Percentiles rank a stretch among this genome's conserved stretches.
Conservation (phyloP, 2,113 vertebrate genomes). For the Corythoichthys intestinalis region DNA sequence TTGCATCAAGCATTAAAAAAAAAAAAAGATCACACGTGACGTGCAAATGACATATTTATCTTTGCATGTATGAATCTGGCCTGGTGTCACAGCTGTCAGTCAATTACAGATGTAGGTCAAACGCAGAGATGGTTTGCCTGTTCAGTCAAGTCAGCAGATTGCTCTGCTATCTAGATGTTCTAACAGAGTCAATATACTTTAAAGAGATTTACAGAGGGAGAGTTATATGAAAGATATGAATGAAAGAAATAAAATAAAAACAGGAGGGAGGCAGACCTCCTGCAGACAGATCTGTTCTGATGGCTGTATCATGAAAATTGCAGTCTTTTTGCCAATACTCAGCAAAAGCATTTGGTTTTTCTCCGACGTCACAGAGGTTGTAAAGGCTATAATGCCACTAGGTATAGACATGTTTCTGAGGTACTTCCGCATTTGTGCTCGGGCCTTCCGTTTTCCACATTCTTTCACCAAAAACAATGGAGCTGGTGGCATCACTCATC, state of each 20-base stretch:
- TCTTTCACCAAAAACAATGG: too few relatives aligned
- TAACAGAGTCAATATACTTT: slow-evolving; percentile 5
- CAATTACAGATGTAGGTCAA: slow-evolving; percentile 45
- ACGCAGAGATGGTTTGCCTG: slow-evolving; percentile 19
- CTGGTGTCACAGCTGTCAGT: slow-evolving; percentile 38
- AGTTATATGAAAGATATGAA: not conserved
- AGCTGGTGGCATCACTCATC: too few relatives aligned
- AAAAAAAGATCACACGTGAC: slow-evolving; percentile 11
- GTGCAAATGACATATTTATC: slow-evolving; percentile 10
- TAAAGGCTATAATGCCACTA: not conserved
- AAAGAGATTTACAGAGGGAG: not conserved
- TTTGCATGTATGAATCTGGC: slow-evolving; percentile 9
- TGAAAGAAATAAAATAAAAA: not conserved
- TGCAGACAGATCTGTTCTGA: not conserved
- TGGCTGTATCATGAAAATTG: slow-evolving; percentile 16
- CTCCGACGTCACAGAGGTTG: not conserved
- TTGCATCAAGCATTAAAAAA: slow-evolving; percentile 6
- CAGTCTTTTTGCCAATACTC: not conserved
- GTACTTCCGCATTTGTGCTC: too few relatives aligned
- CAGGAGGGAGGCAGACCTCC: not conserved
- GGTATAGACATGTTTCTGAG: too few relatives aligned
- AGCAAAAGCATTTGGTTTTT: not conserved
- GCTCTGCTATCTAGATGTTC: not conserved
- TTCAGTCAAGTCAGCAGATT: slow-evolving; percentile 6
- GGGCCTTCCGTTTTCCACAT: too few relatives aligned